Percentiles rank a stretch among this genome's conserved stretches.
These are phyloP conservation scores for Hymenopus coronatus DNA, from an alignment of 2,888 invertebrate genomes.

Conservation along the genomic window DNA sequence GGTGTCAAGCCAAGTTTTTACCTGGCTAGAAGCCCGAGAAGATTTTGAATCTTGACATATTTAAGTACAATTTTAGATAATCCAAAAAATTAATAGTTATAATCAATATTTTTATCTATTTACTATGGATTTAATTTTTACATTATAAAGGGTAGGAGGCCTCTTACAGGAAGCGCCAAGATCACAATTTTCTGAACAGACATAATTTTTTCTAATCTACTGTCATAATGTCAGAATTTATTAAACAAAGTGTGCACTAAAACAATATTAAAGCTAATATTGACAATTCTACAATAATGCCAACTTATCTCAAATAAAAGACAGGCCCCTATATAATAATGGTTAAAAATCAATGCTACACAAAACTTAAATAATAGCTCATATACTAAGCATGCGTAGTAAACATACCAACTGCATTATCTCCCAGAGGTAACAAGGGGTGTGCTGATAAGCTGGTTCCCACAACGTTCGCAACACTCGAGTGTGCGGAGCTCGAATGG, in stretches of 20 bases:
- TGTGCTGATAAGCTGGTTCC: constrained; percentile 88
- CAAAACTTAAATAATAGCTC: not conserved
- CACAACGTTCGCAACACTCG: constrained; percentile 66
- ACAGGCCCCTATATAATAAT: not conserved
- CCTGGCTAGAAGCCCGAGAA: too few species aligned
- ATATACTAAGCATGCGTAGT: not conserved
- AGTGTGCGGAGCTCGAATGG: constrained; percentile 72
- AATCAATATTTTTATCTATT: too few species aligned
- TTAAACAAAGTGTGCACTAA: not conserved
- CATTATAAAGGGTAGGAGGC: too few species aligned
- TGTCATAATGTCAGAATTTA: not conserved
- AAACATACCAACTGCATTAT: constrained; percentile 50
- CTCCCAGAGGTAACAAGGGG: constrained; percentile 85
- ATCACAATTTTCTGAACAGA: not conserved
- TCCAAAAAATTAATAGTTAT: too few species aligned
- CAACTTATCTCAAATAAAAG: not conserved
- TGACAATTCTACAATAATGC: too few species aligned
- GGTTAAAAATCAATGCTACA: not conserved
- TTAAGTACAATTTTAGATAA: too few species aligned
- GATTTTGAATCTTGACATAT: too few species aligned
- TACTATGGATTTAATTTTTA: too few species aligned
- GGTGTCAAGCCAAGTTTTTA: too few species aligned
- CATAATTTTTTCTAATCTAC: not conserved
- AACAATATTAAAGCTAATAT: not conserved
- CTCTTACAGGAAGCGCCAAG: not conserved